Conservation (phyloP, 2,113 vertebrate species). For the Butorides virescens region DNA sequence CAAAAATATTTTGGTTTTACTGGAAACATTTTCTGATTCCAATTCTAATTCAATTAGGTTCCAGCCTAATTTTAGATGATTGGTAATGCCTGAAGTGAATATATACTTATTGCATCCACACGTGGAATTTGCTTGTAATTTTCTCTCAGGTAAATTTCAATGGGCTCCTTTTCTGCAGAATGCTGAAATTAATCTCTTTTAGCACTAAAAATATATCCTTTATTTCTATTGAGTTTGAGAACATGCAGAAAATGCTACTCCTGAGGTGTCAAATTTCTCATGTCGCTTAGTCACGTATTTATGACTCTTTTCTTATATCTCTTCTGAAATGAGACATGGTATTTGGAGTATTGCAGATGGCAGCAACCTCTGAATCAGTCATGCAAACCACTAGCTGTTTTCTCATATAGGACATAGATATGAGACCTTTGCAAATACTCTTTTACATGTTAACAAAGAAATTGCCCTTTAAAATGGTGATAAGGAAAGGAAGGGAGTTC, state of each 20-base stretch:
- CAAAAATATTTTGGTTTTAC: not conserved
- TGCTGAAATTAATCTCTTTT: not conserved
- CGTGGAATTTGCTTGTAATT: not conserved
- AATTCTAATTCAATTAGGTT: not conserved
- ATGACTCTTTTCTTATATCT: not conserved
- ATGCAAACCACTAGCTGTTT: constrained; percentile 15
- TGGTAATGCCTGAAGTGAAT: not conserved
- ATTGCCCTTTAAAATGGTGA: constrained; percentile 15
- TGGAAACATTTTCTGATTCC: not conserved
- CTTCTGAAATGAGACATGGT: constrained; percentile 19
- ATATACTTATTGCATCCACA: not conserved
- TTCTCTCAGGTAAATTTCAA: not conserved
- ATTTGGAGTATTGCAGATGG: constrained; percentile 46
- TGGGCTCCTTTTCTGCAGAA: not conserved
- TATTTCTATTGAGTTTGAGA: not conserved
- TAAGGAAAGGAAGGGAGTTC: not conserved
- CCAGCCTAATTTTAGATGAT: not conserved
- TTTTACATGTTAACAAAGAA: constrained; percentile 17
- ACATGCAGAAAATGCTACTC: not conserved
- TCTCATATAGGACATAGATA: not conserved
- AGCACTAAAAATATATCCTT: not conserved
- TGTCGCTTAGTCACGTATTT: constrained; percentile 39
- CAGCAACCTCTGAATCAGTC: constrained; percentile 26
- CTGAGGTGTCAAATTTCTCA: constrained; percentile 7
- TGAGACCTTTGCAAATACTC: constrained; percentile 19